These are phyloP conservation scores for Carterocephalus palaemon DNA, from an alignment of 2,888 invertebrate species.

Conservation along the genomic window DNA sequence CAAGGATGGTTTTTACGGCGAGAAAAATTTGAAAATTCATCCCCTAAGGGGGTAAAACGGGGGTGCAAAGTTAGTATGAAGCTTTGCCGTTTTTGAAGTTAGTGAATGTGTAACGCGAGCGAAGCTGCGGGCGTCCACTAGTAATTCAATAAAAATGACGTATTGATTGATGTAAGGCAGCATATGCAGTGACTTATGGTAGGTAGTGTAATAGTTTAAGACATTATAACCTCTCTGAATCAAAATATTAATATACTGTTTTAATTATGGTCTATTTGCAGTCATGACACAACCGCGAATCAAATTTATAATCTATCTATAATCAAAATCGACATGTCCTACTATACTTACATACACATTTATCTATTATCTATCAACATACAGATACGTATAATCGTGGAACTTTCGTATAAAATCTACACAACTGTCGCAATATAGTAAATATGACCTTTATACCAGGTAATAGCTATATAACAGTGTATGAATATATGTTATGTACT, in stretches of 20 bases:
- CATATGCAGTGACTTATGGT: too few species aligned
- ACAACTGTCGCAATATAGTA: conserved; percentile 45
- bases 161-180: too few species aligned
- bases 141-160: too few species aligned
- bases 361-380: conserved; percentile 58
- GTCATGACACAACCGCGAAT: conserved; percentile 7
- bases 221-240: conserved; percentile 22
- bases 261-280: conserved; percentile 15
- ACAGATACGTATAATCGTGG: conserved; percentile 50
- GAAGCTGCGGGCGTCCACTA: too few species aligned
- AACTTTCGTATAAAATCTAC: conserved; percentile 72
- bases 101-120: too few species aligned
- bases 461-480: conserved; percentile 55
- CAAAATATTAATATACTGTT: conserved; percentile 11
- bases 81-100: too few species aligned
- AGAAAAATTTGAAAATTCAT: too few species aligned
- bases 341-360: conserved; percentile 41
- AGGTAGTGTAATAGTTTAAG: neutral
- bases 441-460: conserved; percentile 32
- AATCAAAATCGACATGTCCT: conserved; percentile 49
- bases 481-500: conserved; percentile 50
- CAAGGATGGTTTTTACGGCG: too few species aligned
- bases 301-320: conserved; percentile 5
- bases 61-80: too few species aligned
- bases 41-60: too few species aligned